A percentile compares a stretch with the other conserved stretches of the same genome.
Evolutionary conservation across 2,113 vertebrate genomes (phyloP).

Genomic region (Phylloscopus whistleri): DNA sequence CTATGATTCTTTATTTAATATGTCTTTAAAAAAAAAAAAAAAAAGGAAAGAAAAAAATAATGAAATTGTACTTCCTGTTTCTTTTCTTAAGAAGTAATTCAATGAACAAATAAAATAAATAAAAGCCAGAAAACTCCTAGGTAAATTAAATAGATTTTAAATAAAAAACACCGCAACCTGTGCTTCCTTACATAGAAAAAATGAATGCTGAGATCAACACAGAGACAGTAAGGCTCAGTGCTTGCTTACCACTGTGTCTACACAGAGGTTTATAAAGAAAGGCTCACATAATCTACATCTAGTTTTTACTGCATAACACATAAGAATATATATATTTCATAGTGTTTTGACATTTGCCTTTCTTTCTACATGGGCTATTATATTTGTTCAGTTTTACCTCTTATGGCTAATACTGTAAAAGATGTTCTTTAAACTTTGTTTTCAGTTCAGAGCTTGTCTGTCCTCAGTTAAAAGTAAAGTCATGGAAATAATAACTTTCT

Average conservation of each 20-base stretch:
- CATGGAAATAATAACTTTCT: not conserved
- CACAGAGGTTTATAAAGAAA: not conserved
- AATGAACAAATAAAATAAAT: not conserved
- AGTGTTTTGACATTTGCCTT: not conserved
- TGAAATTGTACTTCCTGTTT: not conserved
- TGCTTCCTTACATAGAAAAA: not conserved
- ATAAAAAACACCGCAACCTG: not conserved
- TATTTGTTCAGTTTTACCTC: not conserved
- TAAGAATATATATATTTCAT: not conserved
- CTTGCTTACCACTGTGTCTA: not conserved
- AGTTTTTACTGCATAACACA: not conserved
- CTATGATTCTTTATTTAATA: not conserved
- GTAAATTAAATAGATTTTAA: not conserved
- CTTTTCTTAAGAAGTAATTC: not conserved
- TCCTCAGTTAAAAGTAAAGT: not conserved
- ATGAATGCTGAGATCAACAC: not conserved
- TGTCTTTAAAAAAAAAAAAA: not conserved
- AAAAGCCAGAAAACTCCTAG: not conserved
- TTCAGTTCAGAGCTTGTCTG: not conserved
- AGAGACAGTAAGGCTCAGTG: not conserved
- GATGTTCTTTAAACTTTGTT: not conserved
- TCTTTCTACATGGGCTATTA: not conserved
- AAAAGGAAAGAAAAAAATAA: not conserved
- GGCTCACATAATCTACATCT: not conserved
- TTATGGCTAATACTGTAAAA: not conserved